phyloP scores from a whole-genome alignment of 2,797 vertebrate species.

The Mus spretus region DNA sequence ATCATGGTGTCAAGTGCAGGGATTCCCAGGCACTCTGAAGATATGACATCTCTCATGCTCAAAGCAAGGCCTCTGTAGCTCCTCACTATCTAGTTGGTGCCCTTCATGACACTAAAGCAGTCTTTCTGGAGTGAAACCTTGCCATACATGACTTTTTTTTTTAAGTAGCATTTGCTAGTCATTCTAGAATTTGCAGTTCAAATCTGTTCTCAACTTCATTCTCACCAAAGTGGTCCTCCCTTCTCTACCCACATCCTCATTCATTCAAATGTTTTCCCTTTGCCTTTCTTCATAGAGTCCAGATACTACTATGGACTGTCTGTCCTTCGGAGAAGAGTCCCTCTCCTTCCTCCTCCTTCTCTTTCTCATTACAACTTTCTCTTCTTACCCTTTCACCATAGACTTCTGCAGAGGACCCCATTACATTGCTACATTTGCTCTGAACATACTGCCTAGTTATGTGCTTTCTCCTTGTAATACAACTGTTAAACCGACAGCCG shows the following conservation, averaged over 20 bases:
- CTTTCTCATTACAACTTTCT: neutral
- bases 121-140: neutral
- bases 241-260: fast-evolving
- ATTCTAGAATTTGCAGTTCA: neutral
- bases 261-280: neutral
- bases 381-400: neutral
- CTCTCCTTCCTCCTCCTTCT: neutral
- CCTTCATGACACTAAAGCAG: neutral
- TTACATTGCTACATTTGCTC: fast-evolving
- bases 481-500: too few species aligned
- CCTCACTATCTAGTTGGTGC: neutral
- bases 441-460: neutral
- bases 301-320: too few species aligned
- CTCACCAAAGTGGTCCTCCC: too few species aligned
- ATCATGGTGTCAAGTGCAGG: neutral
- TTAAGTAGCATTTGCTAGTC: neutral
- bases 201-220: too few species aligned
- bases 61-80: too few species aligned
- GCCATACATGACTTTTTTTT: neutral
- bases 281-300: neutral
- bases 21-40: neutral
- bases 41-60: fast-evolving
- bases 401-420: too few species aligned
- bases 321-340: neutral
- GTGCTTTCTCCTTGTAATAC: neutral